Conservation (phyloP, 2,797 vertebrate species). For the Scolopax rusticola region DNA sequence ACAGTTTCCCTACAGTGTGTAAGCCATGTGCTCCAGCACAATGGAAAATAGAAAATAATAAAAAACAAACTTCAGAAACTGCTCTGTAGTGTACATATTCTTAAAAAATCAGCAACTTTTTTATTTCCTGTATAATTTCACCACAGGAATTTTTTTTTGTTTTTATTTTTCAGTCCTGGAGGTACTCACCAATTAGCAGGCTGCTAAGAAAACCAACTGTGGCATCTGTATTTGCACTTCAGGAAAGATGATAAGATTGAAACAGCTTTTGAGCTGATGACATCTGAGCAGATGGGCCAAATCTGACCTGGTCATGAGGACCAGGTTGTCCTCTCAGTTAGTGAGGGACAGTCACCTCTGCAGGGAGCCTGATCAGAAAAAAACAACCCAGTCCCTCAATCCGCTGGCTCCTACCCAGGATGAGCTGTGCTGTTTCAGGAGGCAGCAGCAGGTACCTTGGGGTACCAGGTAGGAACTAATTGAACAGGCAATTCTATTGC, state of each 20-base stretch:
- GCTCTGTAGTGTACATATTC: neutral
- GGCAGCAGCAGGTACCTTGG: neutral
- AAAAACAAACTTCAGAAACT: neutral
- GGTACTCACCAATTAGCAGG: neutral
- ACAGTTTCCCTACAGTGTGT: neutral
- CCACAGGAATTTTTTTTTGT: neutral
- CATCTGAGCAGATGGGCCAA: neutral
- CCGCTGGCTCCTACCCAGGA: neutral
- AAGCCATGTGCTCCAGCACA: neutral
- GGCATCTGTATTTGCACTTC: neutral
- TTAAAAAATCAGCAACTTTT: neutral
- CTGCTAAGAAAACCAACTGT: neutral
- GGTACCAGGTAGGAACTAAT: neutral
- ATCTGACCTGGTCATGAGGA: accelerated
- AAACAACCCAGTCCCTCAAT: neutral
- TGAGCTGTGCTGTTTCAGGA: neutral
- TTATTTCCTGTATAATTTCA: neutral
- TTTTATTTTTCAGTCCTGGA: neutral
- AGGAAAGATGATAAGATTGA: neutral
- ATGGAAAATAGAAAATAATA: neutral
- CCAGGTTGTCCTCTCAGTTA: neutral
- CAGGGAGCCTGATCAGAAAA: neutral
- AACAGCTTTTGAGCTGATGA: neutral
- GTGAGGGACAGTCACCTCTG: neutral
- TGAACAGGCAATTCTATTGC: neutral